Conservation (phyloP, 2,797 vertebrate species). For the Melanotaenia trifasciata region DNA sequence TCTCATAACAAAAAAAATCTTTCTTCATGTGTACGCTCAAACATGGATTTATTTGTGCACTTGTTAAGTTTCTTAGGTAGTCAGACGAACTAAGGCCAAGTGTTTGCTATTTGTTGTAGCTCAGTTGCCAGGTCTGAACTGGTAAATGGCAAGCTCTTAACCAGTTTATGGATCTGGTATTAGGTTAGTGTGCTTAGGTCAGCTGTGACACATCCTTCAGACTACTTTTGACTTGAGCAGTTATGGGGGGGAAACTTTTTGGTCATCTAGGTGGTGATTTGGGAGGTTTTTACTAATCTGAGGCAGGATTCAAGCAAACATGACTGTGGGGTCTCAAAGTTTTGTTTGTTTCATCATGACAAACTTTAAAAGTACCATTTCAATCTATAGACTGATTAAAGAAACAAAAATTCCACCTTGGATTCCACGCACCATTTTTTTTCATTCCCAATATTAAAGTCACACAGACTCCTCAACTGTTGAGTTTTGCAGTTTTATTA, state of each 20-base stretch:
- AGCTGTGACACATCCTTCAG: neutral
- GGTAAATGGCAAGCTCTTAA: too few relatives aligned
- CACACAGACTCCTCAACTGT: conserved; percentile 32
- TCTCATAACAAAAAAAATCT: neutral
- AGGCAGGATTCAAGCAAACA: neutral
- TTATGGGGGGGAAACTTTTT: neutral
- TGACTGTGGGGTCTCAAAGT: neutral
- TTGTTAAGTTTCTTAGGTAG: neutral
- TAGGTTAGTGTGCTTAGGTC: neutral
- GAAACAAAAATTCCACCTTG: too few relatives aligned
- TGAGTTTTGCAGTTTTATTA: conserved; percentile 88
- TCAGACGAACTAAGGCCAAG: neutral
- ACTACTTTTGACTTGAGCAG: neutral
- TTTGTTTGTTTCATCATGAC: neutral
- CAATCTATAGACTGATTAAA: neutral
- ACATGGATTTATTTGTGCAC: neutral
- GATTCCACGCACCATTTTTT: neutral
- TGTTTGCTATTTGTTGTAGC: neutral
- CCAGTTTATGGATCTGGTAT: neutral
- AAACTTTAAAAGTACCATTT: neutral
- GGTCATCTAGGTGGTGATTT: neutral
- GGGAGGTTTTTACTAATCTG: neutral
- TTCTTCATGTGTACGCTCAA: neutral
- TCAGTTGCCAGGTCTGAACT: neutral
- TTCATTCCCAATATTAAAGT: conserved; percentile 11